Conservation (phyloP, 2,888 invertebrate species). For the Vannuccia rotundouncinata region DNA sequence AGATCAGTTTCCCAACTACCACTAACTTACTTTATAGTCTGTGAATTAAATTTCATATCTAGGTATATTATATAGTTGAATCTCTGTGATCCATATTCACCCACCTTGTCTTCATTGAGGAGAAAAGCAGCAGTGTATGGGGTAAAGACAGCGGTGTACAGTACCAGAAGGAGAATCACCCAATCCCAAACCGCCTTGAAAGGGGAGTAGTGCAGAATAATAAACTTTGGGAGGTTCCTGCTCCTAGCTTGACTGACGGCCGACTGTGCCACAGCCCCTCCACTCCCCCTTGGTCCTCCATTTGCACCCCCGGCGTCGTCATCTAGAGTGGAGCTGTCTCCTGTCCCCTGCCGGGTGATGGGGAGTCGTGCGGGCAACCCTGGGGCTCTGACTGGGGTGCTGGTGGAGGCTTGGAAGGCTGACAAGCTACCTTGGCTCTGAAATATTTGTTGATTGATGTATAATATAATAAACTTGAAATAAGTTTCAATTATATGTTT, state of each 20-base stretch:
- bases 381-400: not conserved
- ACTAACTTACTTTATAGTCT: too few relatives aligned
- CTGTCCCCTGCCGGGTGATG: not conserved
- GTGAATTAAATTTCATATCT: too few relatives aligned
- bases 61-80: too few relatives aligned
- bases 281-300: not conserved
- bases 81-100: too few relatives aligned
- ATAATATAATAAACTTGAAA: too few relatives aligned
- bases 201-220: conserved; percentile 56
- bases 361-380: not conserved
- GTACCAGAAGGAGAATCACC: conserved; percentile 54
- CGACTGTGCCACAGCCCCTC: not conserved
- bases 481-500: too few relatives aligned
- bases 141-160: conserved; percentile 56
- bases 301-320: not conserved
- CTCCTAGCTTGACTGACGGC: not conserved
- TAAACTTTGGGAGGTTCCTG: conserved; percentile 47
- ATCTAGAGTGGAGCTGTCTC: not conserved
- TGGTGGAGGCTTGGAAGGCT: not conserved
- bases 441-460: too few relatives aligned
- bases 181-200: conserved; percentile 58
- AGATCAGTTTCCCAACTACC: too few relatives aligned
- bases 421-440: not conserved
- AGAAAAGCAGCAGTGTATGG: conserved; percentile 55
- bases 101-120: conserved; percentile 47